phyloP scores from a whole-genome alignment of 2,113 vertebrate species.

The Pitta sordida region DNA sequence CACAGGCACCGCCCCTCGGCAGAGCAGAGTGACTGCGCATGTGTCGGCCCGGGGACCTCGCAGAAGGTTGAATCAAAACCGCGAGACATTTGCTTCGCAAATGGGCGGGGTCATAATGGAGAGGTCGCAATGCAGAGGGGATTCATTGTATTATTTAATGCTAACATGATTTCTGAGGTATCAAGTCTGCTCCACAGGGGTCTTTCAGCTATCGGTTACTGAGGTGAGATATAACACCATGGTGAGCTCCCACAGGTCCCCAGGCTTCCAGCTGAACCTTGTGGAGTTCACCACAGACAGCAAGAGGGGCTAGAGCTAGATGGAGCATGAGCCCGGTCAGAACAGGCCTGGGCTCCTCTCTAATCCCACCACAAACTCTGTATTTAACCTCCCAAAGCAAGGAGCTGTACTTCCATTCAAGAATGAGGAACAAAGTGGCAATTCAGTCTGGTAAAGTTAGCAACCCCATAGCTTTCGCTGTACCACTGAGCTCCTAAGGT shows the following conservation, averaged over 20 bases:
- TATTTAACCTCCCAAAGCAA: not conserved
- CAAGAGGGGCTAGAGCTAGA: not conserved
- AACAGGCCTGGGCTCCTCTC: not conserved
- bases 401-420: not conserved
- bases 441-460: not conserved
- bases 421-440: not conserved
- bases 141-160: not conserved
- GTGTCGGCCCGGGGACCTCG: no score
- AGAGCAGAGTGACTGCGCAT: no score
- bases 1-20: no score
- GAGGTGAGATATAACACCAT: not conserved
- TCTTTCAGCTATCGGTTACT: not conserved
- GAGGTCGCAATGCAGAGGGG: no score
- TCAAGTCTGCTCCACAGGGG: not conserved
- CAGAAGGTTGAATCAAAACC: no score
- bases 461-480: not conserved
- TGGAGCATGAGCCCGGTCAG: not conserved
- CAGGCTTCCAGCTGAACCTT: not conserved
- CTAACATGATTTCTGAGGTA: not conserved
- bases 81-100: no score
- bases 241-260: not conserved
- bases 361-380: not conserved
- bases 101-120: no score
- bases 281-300: not conserved
- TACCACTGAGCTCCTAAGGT: not conserved